Evolutionary conservation across 2,888 invertebrate genomes (phyloP), one percentile per base, ranked within the genome.

Genomic region (Brachyptera putata): DNA sequence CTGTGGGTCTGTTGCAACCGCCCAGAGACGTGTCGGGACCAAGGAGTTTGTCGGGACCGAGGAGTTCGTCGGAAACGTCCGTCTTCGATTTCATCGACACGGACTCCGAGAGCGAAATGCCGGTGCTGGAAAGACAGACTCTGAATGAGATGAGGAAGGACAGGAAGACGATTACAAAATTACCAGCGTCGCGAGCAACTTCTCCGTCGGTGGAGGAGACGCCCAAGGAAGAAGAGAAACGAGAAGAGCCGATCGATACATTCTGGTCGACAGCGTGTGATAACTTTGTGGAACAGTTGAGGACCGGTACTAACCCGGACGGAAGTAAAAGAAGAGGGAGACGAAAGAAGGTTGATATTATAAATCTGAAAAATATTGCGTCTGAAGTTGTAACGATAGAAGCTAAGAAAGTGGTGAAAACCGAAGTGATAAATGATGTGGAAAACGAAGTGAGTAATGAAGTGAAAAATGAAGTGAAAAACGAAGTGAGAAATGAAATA

Each of bases 231-330:
- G 48, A 57, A 14, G 79, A 46, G 13, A 26, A 37, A n/a, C 13
- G 11, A 14, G 11, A 56, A 7, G 50, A 58, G 18, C 21, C 48
- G 22, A 9, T 59, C 21, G 64, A 80, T 69, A 73, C 77, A 57
- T 74, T 77, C 69, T 91, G 89, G 84, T 80, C 81, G 55, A 84
- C 78, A 69, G 82, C 89, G 16, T 90, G 89, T 75, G 88, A 89
- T 73, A 86, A 80, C 74, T 88, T 91, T 71, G 82, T 90, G 74
- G 86, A 89, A 71, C 88, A 90, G 73, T 74, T 91, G 48, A 82
- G 82, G 72, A 79, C 73, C 65, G 81, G 82, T 43, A 22, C 14
- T 64, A 65, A 46, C 48, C 53, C 43, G 14, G 67, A 71, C 22
- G 68, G 66, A 13, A 64, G 18, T 3, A 53, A 36, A 69, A 69